phyloP scores from a whole-genome alignment of 1,140 invertebrate species.

The Lamellibrachia luymesi region DNA sequence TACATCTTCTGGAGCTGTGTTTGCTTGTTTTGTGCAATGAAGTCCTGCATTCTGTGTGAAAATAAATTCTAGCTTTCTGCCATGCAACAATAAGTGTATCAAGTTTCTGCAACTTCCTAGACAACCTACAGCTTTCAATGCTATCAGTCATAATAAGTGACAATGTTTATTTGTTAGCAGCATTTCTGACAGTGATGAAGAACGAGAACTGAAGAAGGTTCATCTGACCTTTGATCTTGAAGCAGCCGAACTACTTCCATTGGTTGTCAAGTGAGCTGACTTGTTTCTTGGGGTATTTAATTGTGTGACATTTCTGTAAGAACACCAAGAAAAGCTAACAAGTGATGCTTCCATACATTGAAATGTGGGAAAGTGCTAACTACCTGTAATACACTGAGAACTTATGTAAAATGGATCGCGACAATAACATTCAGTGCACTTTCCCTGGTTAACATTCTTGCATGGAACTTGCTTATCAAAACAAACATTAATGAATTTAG shows the following conservation, averaged over 20 bases:
- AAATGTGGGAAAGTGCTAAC: neutral
- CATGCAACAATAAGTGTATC: no score
- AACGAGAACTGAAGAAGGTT: conserved; percentile 31
- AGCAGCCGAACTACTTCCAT: conserved; percentile 40
- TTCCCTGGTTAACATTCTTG: neutral
- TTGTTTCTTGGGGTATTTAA: neutral
- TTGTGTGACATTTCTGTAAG: neutral
- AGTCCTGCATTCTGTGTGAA: no score
- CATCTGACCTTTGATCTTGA: conserved; percentile 41
- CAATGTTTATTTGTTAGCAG: conserved; percentile 6
- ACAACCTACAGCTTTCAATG: no score
- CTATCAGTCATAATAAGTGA: neutral
- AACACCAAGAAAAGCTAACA: neutral
- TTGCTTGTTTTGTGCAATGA: no score
- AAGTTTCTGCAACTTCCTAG: no score
- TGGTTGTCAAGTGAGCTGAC: conserved; percentile 37
- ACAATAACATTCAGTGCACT: neutral
- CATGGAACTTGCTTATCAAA: neutral
- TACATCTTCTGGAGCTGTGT: no score
- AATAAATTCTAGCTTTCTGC: no score
- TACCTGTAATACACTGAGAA: neutral
- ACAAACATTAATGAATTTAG: neutral
- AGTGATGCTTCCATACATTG: neutral
- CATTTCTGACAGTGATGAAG: neutral
- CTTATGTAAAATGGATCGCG: neutral